A percentile compares a stretch with the other conserved stretches of the same genome.
These are phyloP conservation scores for Dasysyrphus albostriatus DNA, from an alignment of 2,888 invertebrate species.

Conservation along the genomic window DNA sequence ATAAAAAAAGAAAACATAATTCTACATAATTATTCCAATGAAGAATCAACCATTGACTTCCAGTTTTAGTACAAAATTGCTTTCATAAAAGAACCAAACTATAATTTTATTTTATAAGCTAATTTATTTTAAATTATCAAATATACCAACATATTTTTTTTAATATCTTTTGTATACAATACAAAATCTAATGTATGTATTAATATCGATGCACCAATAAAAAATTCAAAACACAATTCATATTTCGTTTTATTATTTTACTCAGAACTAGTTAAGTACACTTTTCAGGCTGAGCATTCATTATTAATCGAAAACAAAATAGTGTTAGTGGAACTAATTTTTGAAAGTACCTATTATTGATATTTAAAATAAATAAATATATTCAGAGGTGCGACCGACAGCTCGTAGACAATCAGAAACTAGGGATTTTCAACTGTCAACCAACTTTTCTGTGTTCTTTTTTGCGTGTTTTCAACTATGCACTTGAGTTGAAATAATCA, in stretches of 20 bases:
- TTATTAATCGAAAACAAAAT: no score
- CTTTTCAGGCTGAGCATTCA: no score
- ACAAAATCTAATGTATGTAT: not conserved
- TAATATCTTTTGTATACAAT: not conserved
- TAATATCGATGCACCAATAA: not conserved
- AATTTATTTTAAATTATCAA: not conserved
- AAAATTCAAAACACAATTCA: not conserved
- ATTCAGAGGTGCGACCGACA: no score
- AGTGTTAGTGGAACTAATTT: no score
- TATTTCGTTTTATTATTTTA: not conserved
- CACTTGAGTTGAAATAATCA: no score
- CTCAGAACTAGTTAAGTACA: no score
- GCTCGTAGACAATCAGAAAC: no score
- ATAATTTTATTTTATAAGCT: not conserved
- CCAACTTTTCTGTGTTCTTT: no score
- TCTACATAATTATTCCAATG: slow-evolving; percentile 15
- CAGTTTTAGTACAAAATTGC: slow-evolving; percentile 29
- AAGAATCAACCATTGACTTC: slow-evolving; percentile 39
- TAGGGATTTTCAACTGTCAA: no score
- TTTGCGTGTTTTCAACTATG: no score
- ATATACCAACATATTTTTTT: not conserved
- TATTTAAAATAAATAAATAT: no score
- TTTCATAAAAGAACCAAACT: not conserved
- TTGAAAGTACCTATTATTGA: no score
- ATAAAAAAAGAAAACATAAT: slow-evolving; percentile 43